Evolutionary conservation across 2,113 vertebrate genomes (phyloP).

Genomic region (Xenus cinereus): DNA sequence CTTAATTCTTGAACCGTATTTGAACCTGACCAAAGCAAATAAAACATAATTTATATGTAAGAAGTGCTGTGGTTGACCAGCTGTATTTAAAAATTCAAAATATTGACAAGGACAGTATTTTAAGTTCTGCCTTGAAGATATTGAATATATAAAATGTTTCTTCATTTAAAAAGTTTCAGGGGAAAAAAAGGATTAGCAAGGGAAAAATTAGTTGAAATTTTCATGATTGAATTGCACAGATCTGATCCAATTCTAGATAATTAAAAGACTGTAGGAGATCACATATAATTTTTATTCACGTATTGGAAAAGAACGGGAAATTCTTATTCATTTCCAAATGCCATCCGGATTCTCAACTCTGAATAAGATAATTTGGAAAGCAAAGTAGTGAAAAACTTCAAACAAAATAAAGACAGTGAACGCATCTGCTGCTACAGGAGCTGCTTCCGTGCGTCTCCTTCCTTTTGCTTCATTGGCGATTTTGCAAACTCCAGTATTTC

Average conservation of each 20-base stretch:
- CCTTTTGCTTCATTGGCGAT: background rate
- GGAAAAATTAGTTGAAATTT: background rate
- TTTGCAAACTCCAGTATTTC: background rate
- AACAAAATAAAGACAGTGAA: background rate
- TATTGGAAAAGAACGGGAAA: background rate
- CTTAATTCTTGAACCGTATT: background rate
- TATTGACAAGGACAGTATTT: background rate
- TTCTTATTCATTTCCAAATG: background rate
- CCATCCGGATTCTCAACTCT: background rate
- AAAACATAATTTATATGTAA: background rate
- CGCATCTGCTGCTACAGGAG: background rate
- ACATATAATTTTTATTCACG: accelerated
- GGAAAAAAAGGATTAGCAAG: background rate
- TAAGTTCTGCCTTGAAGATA: background rate
- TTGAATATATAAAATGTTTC: background rate
- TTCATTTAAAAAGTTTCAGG: background rate
- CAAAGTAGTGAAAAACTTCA: background rate
- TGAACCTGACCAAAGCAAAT: background rate
- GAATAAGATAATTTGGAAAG: background rate
- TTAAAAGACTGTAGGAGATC: background rate
- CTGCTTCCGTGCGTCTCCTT: accelerated
- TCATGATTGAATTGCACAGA: background rate
- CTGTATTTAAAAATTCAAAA: background rate
- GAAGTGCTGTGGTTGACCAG: background rate
- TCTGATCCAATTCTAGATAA: background rate